Conservation (phyloP, 2,888 invertebrate genomes). For the Mythimna lalbum region DNA sequence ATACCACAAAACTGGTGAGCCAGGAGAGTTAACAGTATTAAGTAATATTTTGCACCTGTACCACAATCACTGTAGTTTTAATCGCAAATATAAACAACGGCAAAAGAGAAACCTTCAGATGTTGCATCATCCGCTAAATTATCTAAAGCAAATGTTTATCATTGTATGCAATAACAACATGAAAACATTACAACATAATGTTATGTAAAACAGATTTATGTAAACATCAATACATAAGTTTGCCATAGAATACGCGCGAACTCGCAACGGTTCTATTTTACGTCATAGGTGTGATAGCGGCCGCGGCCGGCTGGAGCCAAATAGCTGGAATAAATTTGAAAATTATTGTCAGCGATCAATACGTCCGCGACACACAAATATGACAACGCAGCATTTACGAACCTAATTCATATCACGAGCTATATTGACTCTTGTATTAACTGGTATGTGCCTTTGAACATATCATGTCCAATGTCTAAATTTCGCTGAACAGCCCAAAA, state of each 20-base stretch:
- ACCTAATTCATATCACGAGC: conserved; percentile 17
- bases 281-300: conserved; percentile 28
- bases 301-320: conserved; percentile 49
- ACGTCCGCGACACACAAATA: conserved; percentile 44
- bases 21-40: no score
- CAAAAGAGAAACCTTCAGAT: neutral
- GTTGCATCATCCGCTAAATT: neutral
- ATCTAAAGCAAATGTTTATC: neutral
- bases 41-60: no score
- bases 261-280: conserved; percentile 23
- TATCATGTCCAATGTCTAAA: conserved; percentile 1
- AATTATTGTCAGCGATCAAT: conserved; percentile 55
- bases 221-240: neutral
- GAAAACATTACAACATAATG: neutral
- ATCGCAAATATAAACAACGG: neutral
- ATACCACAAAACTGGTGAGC: no score
- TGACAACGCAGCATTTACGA: conserved; percentile 32
- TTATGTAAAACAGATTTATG: conserved; percentile 2
- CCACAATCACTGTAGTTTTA: neutral
- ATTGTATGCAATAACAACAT: neutral
- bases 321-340: conserved; percentile 53
- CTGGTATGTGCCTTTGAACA: conserved; percentile 2
- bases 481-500: conserved; percentile 4
- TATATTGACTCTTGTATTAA: conserved; percentile 11
- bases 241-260: neutral